Evolutionary conservation across 2,888 invertebrate genomes (phyloP), one percentile per base, ranked within the genome.

Genomic region (Cheilosia variabilis): DNA sequence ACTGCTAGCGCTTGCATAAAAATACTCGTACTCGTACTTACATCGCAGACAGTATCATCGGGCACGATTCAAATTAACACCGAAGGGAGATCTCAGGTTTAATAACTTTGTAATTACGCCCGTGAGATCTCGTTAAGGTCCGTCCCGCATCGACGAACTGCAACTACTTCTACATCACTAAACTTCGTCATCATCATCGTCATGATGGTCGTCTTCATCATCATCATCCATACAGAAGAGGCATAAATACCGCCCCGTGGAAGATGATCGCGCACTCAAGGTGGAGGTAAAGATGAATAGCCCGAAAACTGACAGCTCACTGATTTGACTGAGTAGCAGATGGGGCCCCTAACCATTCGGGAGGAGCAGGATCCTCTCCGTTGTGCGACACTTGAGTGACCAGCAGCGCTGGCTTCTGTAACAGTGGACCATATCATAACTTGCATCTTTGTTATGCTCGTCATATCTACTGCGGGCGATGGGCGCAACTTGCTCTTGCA

Each of bases 1-100:
- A n/a, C n/a, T n/a, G n/a, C n/a, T n/a, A 15, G 3, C 60, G 3
- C 60, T 60, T 27, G 22, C 50, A 24, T 37, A 58, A 50, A 66
- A 17, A 52, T 17, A n/a, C 31, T 31, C 31, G 31, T 9, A 31
- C 19, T 10, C 15, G 4, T 13, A 37, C 50, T 50, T 53, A 37
- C 37, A 37, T 37, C 37, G 15, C 34, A 47, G 65, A 62, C 62
- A 50, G 50, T 86, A 86, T 86, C 71, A 76, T 58, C 76, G 55
- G 34, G 75, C 84, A 86, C 80, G 80, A 86, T 86, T 86, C 80
- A 81, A 86, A 86, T 86, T 86, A 86, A 81, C 80, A 86, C 84
- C 84, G 76, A 86, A 86, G 80, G 84, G 73, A 86, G 71, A 80
- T 76, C 65, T 71, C 84, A 66, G 24, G 55, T 81, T 72, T 80